Base-by-base conservation (phyloP, 1,140 invertebrate species). In the Leptoteleia sp. region DNA sequence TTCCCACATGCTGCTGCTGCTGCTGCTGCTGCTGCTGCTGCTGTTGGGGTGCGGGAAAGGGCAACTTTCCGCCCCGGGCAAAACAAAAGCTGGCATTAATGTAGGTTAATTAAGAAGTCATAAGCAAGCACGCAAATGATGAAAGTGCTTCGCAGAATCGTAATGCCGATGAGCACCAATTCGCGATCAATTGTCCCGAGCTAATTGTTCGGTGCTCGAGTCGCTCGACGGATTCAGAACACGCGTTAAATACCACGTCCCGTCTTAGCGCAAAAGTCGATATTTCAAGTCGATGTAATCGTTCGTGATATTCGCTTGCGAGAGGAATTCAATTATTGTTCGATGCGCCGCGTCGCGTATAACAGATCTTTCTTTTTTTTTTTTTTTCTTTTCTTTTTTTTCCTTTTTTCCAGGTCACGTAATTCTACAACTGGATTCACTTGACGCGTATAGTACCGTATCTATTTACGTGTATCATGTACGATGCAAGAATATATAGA, bases 231-330 rank as follows among this genome's bases (percentile, higher is more conserved):
- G 33, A 76, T 68, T 68, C 75, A 48, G 33, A 2, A 64, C 76
- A 70, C 61, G 54, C 76, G 37, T 68, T 64, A 50, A 76, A 62
- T 35, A 47, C 55, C 35, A 42, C 65, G 43, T 54, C 68, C 15
- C 55, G 45, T 59, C 48, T 73, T 73, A 17, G 68, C 13, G 52
- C 12, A 47, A 78, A 72, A 73, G 76, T 65, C 72, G 78, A 62
- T 67, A 80, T 80, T 80, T 72, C 65, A 72, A 72, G 71, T 72
- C 72, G 52, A 47, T 72, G 65, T 79, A 79, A 79, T 79, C 77
- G 77, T 61, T 65, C 57, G 45, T 67, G 70, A 75, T 73, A 79
- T 62, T 68, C 70, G 76, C 70, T n/a, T 45, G 76, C 57, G 62
- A 37, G 25, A 38, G 33, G 76, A 72, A 78, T 78, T 72, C 67